Conservation (phyloP, 2,797 vertebrate species). For the Enteromius unitaeniatus region DNA sequence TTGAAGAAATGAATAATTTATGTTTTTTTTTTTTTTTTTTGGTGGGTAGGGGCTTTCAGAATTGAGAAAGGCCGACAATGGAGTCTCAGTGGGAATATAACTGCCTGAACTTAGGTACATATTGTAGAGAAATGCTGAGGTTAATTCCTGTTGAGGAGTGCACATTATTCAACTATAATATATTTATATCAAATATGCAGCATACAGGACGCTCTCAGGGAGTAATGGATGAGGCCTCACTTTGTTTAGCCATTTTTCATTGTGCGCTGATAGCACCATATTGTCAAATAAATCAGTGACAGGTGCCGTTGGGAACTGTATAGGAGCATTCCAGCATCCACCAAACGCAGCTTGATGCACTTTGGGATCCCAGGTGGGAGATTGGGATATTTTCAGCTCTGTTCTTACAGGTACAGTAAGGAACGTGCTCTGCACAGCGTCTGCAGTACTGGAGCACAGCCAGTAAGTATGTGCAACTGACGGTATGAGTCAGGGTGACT, state of each 20-base stretch:
- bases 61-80: slow-evolving; percentile 68
- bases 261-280: slow-evolving; percentile 2
- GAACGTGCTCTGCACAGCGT: slow-evolving; percentile 3
- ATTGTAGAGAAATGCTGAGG: neutral
- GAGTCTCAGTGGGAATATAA: slow-evolving; percentile 21
- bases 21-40: slow-evolving; percentile 60
- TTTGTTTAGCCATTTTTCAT: slow-evolving; percentile 32
- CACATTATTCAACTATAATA: neutral
- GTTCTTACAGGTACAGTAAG: slow-evolving; percentile 37
- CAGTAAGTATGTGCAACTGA: slow-evolving; percentile 32
- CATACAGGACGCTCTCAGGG: neutral
- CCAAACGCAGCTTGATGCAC: slow-evolving; percentile 14
- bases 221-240: neutral
- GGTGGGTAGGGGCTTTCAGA: slow-evolving; percentile 55
- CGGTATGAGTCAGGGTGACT: slow-evolving; percentile 31
- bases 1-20: slow-evolving; percentile 78
- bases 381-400: slow-evolving; percentile 37
- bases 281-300: slow-evolving; percentile 37
- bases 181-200: slow-evolving; percentile 21
- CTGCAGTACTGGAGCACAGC: slow-evolving; percentile 41
- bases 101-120: slow-evolving; percentile 17
- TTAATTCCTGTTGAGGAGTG: neutral
- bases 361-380: slow-evolving; percentile 19
- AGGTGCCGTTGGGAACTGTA: slow-evolving; percentile 23
- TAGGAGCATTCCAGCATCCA: slow-evolving; percentile 17